Percentiles rank a stretch among this genome's conserved stretches.
These are phyloP conservation scores for Apamea sordens DNA, from an alignment of 2,888 invertebrate species.

Conservation along the genomic window DNA sequence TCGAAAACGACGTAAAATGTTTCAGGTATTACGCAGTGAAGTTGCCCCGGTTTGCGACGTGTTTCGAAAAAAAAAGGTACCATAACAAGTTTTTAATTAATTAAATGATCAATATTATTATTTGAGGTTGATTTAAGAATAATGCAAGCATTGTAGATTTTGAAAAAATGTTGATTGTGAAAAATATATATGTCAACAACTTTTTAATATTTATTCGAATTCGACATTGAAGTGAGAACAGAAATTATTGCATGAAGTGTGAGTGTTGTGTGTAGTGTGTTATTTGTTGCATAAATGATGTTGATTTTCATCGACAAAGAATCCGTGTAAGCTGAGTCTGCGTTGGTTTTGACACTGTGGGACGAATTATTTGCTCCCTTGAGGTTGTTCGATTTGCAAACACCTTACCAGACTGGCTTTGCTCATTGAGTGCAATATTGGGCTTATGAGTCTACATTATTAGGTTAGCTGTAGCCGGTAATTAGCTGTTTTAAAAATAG, in stretches of 20 bases:
- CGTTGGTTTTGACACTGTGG: not conserved
- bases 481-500: not conserved
- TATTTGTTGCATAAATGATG: too few species aligned
- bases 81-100: slow-evolving; percentile 33
- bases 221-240: slow-evolving; percentile 36
- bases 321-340: not conserved
- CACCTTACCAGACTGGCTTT: not conserved
- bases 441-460: not conserved
- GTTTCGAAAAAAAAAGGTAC: slow-evolving; percentile 40
- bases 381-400: not conserved
- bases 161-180: slow-evolving; percentile 30
- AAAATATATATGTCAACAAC: slow-evolving; percentile 51
- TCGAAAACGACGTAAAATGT: slow-evolving; percentile 41
- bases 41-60: slow-evolving; percentile 37
- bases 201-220: slow-evolving; percentile 47
- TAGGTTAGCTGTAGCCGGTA: not conserved
- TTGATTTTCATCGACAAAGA: not conserved
- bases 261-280: too few species aligned
- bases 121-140: slow-evolving; percentile 34
- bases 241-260: slow-evolving; percentile 1
- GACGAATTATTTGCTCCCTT: not conserved
- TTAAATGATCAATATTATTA: slow-evolving; percentile 37
- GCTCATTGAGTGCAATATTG: not conserved
- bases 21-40: slow-evolving; percentile 53
- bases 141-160: slow-evolving; percentile 34